These are phyloP conservation scores for Phylloscopus trochilus DNA, from an alignment of 2,113 vertebrate genomes.

Conservation along the genomic window DNA sequence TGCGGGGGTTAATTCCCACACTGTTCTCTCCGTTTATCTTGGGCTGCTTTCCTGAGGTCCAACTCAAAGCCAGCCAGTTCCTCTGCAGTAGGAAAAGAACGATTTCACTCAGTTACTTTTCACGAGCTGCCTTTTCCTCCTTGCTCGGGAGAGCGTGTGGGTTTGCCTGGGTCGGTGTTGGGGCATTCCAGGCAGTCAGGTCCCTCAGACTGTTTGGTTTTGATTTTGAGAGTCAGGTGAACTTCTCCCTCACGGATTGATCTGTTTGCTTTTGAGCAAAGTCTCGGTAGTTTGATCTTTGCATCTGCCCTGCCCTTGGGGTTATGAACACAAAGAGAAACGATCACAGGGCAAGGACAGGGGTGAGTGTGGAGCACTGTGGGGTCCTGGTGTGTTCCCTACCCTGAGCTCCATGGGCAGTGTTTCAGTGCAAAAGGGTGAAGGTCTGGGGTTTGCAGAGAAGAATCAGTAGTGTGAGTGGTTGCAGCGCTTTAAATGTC, in stretches of 20 bases:
- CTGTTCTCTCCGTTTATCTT: not conserved
- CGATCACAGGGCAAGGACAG: not conserved
- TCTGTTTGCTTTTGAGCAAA: slow-evolving; percentile 50
- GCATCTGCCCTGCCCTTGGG: not conserved
- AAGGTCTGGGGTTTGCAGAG: not conserved
- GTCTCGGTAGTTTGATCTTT: not conserved
- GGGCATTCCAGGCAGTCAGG: not conserved
- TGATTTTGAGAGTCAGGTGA: not conserved
- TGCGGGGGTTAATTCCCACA: not conserved
- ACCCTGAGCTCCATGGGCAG: not conserved
- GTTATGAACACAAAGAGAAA: not conserved
- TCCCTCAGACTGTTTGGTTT: not conserved
- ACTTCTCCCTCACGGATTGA: slow-evolving; percentile 42
- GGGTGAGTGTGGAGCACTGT: not conserved
- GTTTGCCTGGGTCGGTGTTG: not conserved
- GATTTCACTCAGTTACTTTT: not conserved
- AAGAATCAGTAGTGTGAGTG: not conserved
- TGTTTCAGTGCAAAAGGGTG: not conserved
- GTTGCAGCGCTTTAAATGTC: not conserved
- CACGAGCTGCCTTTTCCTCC: not conserved
- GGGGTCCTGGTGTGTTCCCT: not conserved
- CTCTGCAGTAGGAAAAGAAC: not conserved
- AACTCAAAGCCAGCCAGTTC: not conserved
- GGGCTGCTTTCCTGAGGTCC: not conserved
- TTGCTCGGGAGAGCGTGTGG: fast-evolving